phyloP scores from a whole-genome alignment of 1,140 invertebrate genomes.

The Drosophila nannoptera region DNA sequence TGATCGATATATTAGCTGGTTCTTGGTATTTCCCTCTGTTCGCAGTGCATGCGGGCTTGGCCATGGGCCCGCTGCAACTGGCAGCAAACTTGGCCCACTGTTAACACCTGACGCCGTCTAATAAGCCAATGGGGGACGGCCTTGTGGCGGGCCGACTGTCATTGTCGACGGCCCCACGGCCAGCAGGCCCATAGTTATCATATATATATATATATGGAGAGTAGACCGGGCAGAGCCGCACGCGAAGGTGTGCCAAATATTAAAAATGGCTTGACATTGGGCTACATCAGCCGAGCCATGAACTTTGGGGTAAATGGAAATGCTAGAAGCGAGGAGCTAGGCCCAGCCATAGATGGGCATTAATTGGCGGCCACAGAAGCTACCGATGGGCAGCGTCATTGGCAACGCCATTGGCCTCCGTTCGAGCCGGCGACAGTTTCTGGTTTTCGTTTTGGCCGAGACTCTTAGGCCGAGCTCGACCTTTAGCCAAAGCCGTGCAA shows the following conservation, averaged over 20 bases:
- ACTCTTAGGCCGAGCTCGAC: slow-evolving; percentile 46
- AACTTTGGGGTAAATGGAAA: no score
- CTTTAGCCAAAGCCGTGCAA: slow-evolving; percentile 46
- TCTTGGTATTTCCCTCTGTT: neutral
- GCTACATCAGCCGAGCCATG: no score
- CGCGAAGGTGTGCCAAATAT: slow-evolving; percentile 55
- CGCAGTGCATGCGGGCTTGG: neutral
- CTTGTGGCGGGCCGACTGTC: slow-evolving; percentile 20
- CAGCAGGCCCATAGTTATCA: slow-evolving; percentile 32
- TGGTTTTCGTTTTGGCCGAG: slow-evolving; percentile 11
- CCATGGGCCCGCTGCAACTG: neutral
- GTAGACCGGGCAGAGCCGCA: slow-evolving; percentile 4
- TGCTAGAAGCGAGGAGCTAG: no score
- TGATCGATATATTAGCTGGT: neutral
- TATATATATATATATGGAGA: neutral
- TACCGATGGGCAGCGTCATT: slow-evolving; percentile 22
- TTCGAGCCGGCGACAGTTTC: slow-evolving; percentile 34
- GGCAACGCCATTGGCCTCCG: slow-evolving; percentile 51
- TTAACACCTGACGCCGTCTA: slow-evolving; percentile 24
- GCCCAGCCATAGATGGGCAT: neutral
- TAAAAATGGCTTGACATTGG: slow-evolving; percentile 64
- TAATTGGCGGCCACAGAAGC: slow-evolving; percentile 6
- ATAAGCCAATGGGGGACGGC: slow-evolving; percentile 7
- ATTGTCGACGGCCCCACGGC: slow-evolving; percentile 20
- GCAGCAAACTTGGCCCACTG: slow-evolving; percentile 15